phyloP scores from a whole-genome alignment of 2,888 invertebrate species.

The Camptogramma bilineatum region DNA sequence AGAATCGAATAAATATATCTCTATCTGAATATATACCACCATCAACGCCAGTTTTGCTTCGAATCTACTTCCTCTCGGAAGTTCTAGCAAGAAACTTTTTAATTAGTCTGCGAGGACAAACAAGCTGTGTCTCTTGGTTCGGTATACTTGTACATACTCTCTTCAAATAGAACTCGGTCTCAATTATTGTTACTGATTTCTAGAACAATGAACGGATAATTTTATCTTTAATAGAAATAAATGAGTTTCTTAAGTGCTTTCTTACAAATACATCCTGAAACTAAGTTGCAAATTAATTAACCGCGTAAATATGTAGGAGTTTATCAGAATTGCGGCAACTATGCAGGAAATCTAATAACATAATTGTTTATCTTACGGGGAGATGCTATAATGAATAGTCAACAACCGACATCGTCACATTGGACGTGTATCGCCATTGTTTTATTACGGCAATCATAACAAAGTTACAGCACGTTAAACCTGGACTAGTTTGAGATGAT shows the following conservation, averaged over 20 bases:
- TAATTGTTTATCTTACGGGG: slow-evolving; percentile 75
- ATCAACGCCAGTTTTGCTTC: slow-evolving; percentile 68
- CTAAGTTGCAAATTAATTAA: slow-evolving; percentile 59
- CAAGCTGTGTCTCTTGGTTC: slow-evolving; percentile 79
- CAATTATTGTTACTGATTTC: slow-evolving; percentile 61
- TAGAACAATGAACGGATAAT: slow-evolving; percentile 47
- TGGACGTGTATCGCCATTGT: slow-evolving; percentile 66
- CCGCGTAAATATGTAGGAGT: slow-evolving; percentile 52
- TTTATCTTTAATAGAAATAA: slow-evolving; percentile 51
- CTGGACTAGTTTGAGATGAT: slow-evolving; percentile 32
- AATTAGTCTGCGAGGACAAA: slow-evolving; percentile 84
- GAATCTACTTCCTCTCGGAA: slow-evolving; percentile 71
- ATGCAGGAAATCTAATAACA: slow-evolving; percentile 76
- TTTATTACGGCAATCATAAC: slow-evolving; percentile 56
- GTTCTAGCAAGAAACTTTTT: slow-evolving; percentile 82
- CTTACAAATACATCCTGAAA: slow-evolving; percentile 41
- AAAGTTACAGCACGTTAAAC: slow-evolving; percentile 40
- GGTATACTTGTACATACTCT: slow-evolving; percentile 59
- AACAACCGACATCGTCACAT: slow-evolving; percentile 67
- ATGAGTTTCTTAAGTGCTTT: slow-evolving; percentile 46
- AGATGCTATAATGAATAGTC: slow-evolving; percentile 82
- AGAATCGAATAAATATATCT: slow-evolving; percentile 40
- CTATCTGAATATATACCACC: slow-evolving; percentile 67
- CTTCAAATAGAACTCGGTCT: slow-evolving; percentile 52
- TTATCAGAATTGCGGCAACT: slow-evolving; percentile 62